These are phyloP conservation scores for Chelmon rostratus DNA, from an alignment of 2,797 vertebrate species.

Conservation along the genomic window DNA sequence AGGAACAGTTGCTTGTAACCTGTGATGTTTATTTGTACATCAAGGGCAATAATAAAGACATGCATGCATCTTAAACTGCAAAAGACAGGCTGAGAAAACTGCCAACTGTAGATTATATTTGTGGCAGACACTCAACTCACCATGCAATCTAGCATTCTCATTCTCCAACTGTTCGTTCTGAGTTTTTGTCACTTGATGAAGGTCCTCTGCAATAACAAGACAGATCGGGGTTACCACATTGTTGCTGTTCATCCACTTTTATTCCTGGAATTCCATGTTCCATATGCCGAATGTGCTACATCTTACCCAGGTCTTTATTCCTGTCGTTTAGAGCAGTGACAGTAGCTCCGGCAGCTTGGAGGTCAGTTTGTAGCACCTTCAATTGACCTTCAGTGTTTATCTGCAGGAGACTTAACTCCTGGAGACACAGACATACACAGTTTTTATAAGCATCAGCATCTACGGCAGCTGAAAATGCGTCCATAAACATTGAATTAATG, in stretches of 20 bases:
- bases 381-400: slow-evolving; percentile 82
- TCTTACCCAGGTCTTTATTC: slow-evolving; percentile 85
- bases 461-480: neutral
- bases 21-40: neutral
- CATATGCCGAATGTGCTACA: too few species aligned
- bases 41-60: neutral
- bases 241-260: neutral
- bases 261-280: too few species aligned
- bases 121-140: slow-evolving; percentile 69
- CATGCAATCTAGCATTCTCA: slow-evolving; percentile 79
- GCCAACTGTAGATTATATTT: neutral
- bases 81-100: neutral
- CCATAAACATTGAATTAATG: neutral
- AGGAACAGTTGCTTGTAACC: neutral
- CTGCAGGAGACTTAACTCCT: slow-evolving; percentile 86
- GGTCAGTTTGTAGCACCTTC: slow-evolving; percentile 80
- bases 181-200: slow-evolving; percentile 79
- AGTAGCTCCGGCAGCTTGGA: slow-evolving; percentile 76
- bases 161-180: slow-evolving; percentile 81
- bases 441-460: neutral
- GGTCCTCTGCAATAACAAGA: slow-evolving; percentile 76
- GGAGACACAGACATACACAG: neutral
- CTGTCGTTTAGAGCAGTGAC: slow-evolving; percentile 78
- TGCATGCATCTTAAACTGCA: neutral
- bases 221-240: neutral